Base-by-base conservation (phyloP, 2,797 vertebrate genomes). In the Mormyrus hasselquistii region DNA sequence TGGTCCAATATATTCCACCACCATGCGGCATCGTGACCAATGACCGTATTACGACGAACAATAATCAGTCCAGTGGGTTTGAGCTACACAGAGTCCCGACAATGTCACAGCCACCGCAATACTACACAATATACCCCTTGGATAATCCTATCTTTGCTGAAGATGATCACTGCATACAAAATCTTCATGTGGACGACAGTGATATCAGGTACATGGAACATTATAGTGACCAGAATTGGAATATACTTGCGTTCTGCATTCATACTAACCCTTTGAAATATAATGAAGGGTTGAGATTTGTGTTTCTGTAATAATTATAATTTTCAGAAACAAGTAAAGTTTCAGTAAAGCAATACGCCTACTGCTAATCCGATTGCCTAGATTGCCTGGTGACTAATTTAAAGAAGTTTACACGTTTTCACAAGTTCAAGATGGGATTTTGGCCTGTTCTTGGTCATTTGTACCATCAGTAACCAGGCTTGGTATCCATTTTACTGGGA, bases 1-100 rank as follows among this genome's bases (percentile, higher is more conserved):
- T 96, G 87, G 94, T 96, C 9, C 95, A 95, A 41, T 96, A 96
- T 44, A 94, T 97, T 65, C 96, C 96, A 69, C 95, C 96, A 0
- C 92, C 94, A 0, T 92, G 91, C 44, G 65, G 88, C 86, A 95
- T 95, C 0, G 90, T 91, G 0, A 85, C 91, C 16, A 95, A 93
- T 49, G 96, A 96, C 2, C 87, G 92, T 0, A 0, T 79, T 0
- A 88, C 93, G 0, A 41, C 88, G 87, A 79, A 89, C 87, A 93
- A 62, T 91, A 89, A 93, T 29, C 95, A 93, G 0, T 0, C 92
- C 7, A 84, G 91, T 9, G 29, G 83, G 50, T 88, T 53, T 16
- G 44, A 92, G 2, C 1, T 93, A 0, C 88, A 90, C 14, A 2
- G 90, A 55, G 85, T 92, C 8, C n/a, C 83, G 5, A 44, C 25